phyloP scores from a whole-genome alignment of 23 tunicate species.

The Styela plicata region DNA sequence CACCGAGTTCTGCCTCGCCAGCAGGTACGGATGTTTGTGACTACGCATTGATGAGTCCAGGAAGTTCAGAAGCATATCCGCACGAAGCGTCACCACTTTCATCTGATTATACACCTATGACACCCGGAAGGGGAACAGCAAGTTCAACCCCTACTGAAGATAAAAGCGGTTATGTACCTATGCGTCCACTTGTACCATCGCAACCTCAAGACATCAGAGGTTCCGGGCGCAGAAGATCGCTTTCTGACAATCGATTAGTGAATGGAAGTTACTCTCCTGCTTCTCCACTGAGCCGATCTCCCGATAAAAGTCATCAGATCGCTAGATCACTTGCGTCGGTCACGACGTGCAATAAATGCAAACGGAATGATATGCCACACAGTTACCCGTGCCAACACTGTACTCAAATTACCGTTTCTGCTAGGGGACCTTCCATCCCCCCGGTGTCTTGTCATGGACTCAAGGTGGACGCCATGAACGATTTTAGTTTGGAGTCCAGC shows the following conservation, averaged over 20 bases:
- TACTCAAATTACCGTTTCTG: neutral
- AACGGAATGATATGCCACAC: neutral
- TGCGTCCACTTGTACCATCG: constrained; percentile 52
- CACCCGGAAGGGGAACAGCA: constrained; percentile 11
- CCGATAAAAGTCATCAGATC: constrained; percentile 32
- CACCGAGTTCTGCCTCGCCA: constrained; percentile 35
- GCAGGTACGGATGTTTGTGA: neutral
- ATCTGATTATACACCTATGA: constrained; percentile 46
- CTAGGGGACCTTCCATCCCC: constrained; percentile 3
- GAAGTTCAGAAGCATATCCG: neutral
- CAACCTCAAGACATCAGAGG: constrained; percentile 63
- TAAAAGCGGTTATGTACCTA: constrained; percentile 60
- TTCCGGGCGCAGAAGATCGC: neutral
- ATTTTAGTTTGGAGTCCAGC: neutral
- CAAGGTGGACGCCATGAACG: neutral
- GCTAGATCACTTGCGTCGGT: constrained; percentile 2
- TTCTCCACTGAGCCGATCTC: constrained; percentile 43
- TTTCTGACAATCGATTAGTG: neutral
- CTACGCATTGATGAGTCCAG: constrained; percentile 1
- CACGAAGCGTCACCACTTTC: constrained; percentile 1
- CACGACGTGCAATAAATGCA: constrained; percentile 18
- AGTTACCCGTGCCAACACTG: constrained; percentile 16
- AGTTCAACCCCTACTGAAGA: neutral
- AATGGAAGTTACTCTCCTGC: constrained; percentile 3
- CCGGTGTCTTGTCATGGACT: constrained; percentile 22